Evolutionary conservation across 2,888 invertebrate genomes (phyloP), one percentile per base, ranked within the genome.

Genomic region (Brachyopa scutellaris): DNA sequence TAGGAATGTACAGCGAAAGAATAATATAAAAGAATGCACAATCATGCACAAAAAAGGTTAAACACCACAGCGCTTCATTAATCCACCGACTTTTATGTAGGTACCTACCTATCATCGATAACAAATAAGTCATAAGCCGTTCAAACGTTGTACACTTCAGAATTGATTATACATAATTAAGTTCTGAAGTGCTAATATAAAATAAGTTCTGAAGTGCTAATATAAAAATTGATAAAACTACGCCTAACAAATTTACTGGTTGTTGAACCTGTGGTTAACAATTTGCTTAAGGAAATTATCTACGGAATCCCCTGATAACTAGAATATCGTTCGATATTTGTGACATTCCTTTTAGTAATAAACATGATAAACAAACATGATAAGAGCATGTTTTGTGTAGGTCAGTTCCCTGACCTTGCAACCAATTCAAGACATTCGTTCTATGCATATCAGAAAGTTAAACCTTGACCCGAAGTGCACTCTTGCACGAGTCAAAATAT

Each of bases 231-330:
- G 13, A 55, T 23, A 55, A 23, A 53, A 9, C 15, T 0, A n/a
- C n/a, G n/a, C n/a, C n/a, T n/a, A n/a, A 7, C 33, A 17, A 38
- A 15, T 6, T 5, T 2, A 26, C n/a, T 17, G 42, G 61, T 13
- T 17, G 45, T 45, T 45, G 45, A 11, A 61, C 45, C 13, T 4
- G 6, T 8, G 13, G 15, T 26, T 9, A 40, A 57, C 19, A 29
- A 11, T n/a, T n/a, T 42, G 29, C 26, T 11, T 59, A 59, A 7
- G 42, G 3, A 17, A 17, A 19, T 29, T 31, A 61, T 33, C 45
- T 19, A 31, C 1, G 31, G 13, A 31, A 61, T 33, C 45, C 31
- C 19, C n/a, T 23, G 53, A 55, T 66, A 66, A 66, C 6, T 40
- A 2, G 4, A 0, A 9, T 40, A 29, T 49, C n/a, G n/a, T 9